Evolutionary conservation across 2,797 vertebrate species (phyloP), one percentile per base, ranked within the genome.

Genomic region (Hybognathus amarus): DNA sequence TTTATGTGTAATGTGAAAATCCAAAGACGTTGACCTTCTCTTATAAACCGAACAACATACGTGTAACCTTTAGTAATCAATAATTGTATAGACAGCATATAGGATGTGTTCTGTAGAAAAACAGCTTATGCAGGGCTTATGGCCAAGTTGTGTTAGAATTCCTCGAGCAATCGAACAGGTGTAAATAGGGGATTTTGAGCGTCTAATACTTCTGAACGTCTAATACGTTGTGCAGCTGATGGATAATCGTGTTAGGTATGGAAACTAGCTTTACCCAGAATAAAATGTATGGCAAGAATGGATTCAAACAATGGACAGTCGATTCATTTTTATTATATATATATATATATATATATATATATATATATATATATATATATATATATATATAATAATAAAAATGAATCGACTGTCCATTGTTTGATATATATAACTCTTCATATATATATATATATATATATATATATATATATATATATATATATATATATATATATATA

Each of bases 171-270:
- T 18, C 76, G 85, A 66, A 84, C 83, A 81, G 83, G 79, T 87
- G 86, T 80, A 79, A 86, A 87, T 69, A 79, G 63, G 88, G 67
- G 85, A 88, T 88, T 89, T 87, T 89, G 89, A 79, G 77, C 79
- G 76, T 75, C 63, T 75, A 81, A 56, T 84, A 63, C 80, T 82
- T 13, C 40, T 74, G 27, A 81, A 74, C 27, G n/a, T 80, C 40
- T 89, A 87, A 89, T 89, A 86, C 88, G 36, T 77, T 33, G 59
- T 81, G 61, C 50, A 66, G 84, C 68, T 63, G 66, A 85, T 63
- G 40, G 76, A 40, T 93, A 91, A 93, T 92, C 92, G 84, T 86
- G 83, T 89, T 89, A 87, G 68, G 69, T 70, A 61, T 81, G 85
- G 83, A 86, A n/a, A 87, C 66, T 75, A 85, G 85, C 70, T 92